A percentile compares a stretch with the other conserved stretches of the same genome.
Evolutionary conservation across 2,113 vertebrate species (phyloP).

Genomic region (Tichodroma muraria): DNA sequence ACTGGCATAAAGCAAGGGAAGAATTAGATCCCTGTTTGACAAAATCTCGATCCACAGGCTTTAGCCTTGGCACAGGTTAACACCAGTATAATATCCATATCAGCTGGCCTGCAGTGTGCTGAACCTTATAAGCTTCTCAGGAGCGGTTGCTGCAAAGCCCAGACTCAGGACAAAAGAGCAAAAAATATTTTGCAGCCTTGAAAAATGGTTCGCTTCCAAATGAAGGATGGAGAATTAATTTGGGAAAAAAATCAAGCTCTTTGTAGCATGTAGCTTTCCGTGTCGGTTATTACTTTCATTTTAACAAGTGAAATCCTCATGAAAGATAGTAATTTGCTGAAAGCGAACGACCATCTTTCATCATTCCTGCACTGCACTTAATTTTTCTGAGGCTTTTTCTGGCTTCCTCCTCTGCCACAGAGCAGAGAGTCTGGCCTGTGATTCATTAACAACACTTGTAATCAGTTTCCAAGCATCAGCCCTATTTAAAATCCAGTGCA

Average conservation of each 20-base stretch:
- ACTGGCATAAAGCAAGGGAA: neutral
- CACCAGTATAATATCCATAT: neutral
- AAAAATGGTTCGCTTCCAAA: neutral
- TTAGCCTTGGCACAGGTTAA: neutral
- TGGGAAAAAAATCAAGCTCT: conserved; percentile 25
- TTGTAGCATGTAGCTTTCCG: conserved; percentile 2
- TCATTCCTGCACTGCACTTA: neutral
- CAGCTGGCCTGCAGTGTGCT: neutral
- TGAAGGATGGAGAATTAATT: conserved; percentile 33
- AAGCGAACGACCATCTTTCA: conserved; percentile 37
- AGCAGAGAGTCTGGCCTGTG: neutral
- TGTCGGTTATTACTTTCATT: conserved; percentile 33
- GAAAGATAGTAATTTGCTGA: conserved; percentile 46
- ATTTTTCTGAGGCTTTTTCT: conserved; percentile 18
- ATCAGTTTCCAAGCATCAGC: neutral
- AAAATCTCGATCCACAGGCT: neutral
- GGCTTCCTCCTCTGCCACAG: neutral
- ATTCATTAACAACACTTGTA: neutral
- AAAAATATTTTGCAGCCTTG: neutral
- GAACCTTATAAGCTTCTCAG: neutral
- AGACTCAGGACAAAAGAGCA: neutral
- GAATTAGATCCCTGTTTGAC: neutral
- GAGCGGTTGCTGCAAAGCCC: neutral
- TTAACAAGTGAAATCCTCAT: conserved; percentile 29
- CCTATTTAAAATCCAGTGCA: neutral